Percentiles rank a stretch among this genome's conserved stretches.
Conservation (phyloP, 2,113 vertebrate genomes). For the Meriones unguiculatus region DNA sequence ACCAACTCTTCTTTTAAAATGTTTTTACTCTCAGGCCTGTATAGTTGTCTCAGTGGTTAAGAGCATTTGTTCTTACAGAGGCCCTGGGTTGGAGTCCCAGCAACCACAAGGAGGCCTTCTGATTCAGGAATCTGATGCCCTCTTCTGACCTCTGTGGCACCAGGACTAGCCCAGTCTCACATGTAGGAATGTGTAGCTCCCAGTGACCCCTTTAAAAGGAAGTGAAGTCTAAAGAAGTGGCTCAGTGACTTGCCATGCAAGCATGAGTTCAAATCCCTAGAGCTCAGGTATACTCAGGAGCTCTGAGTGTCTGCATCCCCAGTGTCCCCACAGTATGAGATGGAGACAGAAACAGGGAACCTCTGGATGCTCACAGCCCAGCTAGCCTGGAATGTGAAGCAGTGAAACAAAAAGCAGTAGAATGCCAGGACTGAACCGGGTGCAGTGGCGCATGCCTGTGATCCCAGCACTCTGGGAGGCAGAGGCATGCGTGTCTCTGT, state of each 20-base stretch:
- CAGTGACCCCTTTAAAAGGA: constrained; percentile 19
- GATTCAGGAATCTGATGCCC: no score
- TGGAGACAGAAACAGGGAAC: not conserved
- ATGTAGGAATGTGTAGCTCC: not conserved
- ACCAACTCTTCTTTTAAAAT: not conserved
- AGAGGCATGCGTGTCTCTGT: no score
- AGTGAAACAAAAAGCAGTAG: not conserved
- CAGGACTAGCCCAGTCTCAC: not conserved
- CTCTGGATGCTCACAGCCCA: not conserved
- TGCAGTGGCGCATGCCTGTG: no score
- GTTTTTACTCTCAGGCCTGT: not conserved
- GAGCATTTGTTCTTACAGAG: not conserved
- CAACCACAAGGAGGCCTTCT: not conserved
- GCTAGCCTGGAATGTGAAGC: not conserved
- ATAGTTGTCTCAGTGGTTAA: not conserved
- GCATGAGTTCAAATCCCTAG: not conserved
- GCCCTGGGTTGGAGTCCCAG: not conserved
- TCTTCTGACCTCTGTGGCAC: not conserved
- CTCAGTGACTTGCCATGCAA: not conserved
- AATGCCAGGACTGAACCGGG: no score
- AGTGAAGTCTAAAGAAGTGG: not conserved
- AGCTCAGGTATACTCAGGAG: not conserved
- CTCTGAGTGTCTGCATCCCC: no score
- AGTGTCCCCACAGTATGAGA: not conserved
- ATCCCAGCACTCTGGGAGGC: no score